Evolutionary conservation across 1,140 invertebrate species (phyloP), one percentile per base, ranked within the genome.

Genomic region (Drepana arcuata): DNA sequence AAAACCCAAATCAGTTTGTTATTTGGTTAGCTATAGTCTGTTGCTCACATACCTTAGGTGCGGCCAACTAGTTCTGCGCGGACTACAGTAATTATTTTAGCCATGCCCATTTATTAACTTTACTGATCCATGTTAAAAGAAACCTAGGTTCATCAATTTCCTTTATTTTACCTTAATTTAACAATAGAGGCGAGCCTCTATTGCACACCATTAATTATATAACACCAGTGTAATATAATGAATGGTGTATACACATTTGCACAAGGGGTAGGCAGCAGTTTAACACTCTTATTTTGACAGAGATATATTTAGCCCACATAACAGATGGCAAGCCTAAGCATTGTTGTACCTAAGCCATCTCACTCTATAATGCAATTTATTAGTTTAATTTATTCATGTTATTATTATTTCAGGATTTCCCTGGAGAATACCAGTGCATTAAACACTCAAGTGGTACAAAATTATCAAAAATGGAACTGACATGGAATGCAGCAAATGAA

Each of bases 401-500:
- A 15, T 21, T 15, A 24, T 39, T 43, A 21, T 48, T 32, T 27
- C 56, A 79, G 74, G 78, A 78, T 31, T 82, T 82, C 30, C 78
- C 78, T 5, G 78, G 78, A 7, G 59, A 65, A 44, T 70, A 48
- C 23, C 52, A 58, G 24, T 69, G 69, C 41, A 62, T 82, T 16
- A 70, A 71, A 43, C 68, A 68, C 35, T 65, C 79, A 15, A 59
- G 57, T 7, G 63, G 69, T 31, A 16, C 44, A 9, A 75, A 60
- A 47, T 48, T 82, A 14, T 71, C 72, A 1, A 73, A 75, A 62
- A 79, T 82, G 74, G 59, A 75, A 40, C 31, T 82, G 7, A 48
- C 41, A 14, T 82, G 78, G 78, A 35, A 61, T 16, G 50, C 52
- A 14, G 48, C 40, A 2, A 48, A 66, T 2, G 21, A 48, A 31